Conservation (phyloP, 1,140 invertebrate species). For the Lasaia peninsularis region DNA sequence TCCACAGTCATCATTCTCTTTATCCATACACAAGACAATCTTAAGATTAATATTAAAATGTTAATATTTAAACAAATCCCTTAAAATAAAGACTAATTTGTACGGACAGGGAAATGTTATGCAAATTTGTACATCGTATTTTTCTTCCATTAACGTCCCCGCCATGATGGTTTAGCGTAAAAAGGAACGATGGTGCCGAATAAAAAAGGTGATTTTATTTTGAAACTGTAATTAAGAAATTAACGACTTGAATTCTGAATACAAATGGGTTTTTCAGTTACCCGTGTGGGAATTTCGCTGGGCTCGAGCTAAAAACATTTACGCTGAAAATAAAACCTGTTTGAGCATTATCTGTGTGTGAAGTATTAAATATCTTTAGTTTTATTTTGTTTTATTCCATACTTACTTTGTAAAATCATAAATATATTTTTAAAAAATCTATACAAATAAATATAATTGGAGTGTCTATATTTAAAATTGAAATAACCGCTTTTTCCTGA, state of each 20-base stretch:
- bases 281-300: slow-evolving; percentile 45
- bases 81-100: slow-evolving; percentile 61
- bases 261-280: slow-evolving; percentile 53
- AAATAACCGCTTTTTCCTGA: no score
- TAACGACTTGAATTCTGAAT: slow-evolving; percentile 62
- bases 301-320: slow-evolving; percentile 29
- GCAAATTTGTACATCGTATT: slow-evolving; percentile 74
- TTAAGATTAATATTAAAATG: slow-evolving; percentile 18
- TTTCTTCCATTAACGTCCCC: slow-evolving; percentile 71
- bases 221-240: slow-evolving; percentile 72
- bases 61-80: slow-evolving; percentile 62
- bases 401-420: no score
- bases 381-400: neutral
- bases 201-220: slow-evolving; percentile 68
- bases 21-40: no score
- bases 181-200: slow-evolving; percentile 42
- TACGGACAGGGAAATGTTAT: slow-evolving; percentile 68
- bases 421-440: no score
- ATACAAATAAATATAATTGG: no score
- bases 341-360: slow-evolving; percentile 12
- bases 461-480: no score
- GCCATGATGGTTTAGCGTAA: slow-evolving; percentile 27
- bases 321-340: slow-evolving; percentile 20
- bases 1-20: no score
- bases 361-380: neutral